Evolutionary conservation across 2,113 vertebrate species (phyloP), one percentile per base, ranked within the genome.

Genomic region (Myotis yumanensis): DNA sequence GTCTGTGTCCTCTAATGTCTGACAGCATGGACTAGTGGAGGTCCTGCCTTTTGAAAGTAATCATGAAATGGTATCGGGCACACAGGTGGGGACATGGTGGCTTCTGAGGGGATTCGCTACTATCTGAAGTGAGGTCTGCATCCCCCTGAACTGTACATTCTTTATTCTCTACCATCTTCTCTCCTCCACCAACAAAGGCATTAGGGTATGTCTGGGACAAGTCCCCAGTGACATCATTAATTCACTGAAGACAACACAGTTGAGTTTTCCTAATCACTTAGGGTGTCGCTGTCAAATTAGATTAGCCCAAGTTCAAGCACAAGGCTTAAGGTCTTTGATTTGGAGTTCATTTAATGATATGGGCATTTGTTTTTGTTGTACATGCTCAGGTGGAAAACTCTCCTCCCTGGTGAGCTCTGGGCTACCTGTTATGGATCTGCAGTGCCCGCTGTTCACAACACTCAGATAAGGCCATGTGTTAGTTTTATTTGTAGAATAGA

Each of bases 231-330:
- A 59, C 82, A 71, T 92, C 0, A 2, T 96, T 96, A 95, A 79
- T 54, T 69, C 88, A 91, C 94, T 91, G 57, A 96, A 91, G 81
- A 95, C 59, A 91, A 86, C 43, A 79, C 28, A 0, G 73, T 92
- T 95, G 91, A 80, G 32, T 95, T 95, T 92, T 96, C 87, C 87
- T 96, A 96, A 97, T 96, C 76, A 79, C 52, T 93, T 95, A 80
- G 76, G 59, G 17, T 16, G 37, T 95, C 97, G 97, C 97, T 97
- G 95, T 98, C 97, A 97, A 90, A 96, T 90, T 37, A 28, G 43
- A 97, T 97, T 95, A 97, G 79, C 51, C 48, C 90, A 7, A 94
- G 23, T 85, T 96, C 75, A 90, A 84, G 85, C 68, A 95, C 79
- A 69, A 82, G 75, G 85, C 90, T 96, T 91, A 84, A 94, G 25